A percentile compares a stretch with the other conserved stretches of the same genome.
phyloP scores from a whole-genome alignment of 1,140 invertebrate species.

The Neodiprion fabricii region DNA sequence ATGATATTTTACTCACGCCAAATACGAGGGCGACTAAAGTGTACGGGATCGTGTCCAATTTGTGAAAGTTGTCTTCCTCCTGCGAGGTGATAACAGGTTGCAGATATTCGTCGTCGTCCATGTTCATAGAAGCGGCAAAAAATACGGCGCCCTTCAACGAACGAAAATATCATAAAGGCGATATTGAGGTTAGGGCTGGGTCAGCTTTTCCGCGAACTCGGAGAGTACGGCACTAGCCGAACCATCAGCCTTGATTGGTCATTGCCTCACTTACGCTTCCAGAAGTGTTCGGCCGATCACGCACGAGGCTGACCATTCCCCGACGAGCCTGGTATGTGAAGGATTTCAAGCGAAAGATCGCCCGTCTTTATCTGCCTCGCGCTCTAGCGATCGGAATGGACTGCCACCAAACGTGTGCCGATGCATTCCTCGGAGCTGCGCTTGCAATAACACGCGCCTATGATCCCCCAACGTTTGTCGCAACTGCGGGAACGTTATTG shows the following conservation, averaged over 20 bases:
- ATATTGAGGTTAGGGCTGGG: background rate
- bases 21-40: constrained; percentile 46
- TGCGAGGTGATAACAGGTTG: constrained; percentile 60
- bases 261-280: constrained; percentile 44
- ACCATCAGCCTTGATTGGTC: background rate
- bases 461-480: too few relatives aligned
- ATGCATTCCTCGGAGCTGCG: too few relatives aligned
- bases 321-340: constrained; percentile 4
- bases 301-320: constrained; percentile 49
- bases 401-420: too few relatives aligned
- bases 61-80: constrained; percentile 61
- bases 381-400: too few relatives aligned
- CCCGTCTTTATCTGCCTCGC: background rate
- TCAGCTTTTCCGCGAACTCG: background rate
- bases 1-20: constrained; percentile 41
- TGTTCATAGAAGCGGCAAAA: constrained; percentile 62
- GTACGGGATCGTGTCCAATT: constrained; percentile 58
- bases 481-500: too few relatives aligned
- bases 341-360: background rate
- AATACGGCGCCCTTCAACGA: constrained; percentile 62
- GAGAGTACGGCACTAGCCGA: background rate
- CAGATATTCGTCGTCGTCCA: constrained; percentile 63
- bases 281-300: constrained; percentile 37
- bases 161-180: background rate
- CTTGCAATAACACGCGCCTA: too few relatives aligned